These are phyloP conservation scores for Spicauda simplicius DNA, from an alignment of 2,888 invertebrate genomes.

Conservation along the genomic window DNA sequence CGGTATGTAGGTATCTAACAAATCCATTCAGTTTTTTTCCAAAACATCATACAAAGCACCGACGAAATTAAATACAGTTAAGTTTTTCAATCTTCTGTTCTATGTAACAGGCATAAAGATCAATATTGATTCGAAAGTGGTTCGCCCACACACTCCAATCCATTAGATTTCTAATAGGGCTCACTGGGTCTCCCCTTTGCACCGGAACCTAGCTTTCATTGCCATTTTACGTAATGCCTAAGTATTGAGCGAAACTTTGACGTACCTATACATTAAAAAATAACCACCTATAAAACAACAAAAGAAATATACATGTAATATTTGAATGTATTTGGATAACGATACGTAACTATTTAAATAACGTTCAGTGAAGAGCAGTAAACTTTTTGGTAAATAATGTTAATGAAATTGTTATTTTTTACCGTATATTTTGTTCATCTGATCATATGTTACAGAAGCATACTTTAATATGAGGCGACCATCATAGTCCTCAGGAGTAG, in stretches of 20 bases:
- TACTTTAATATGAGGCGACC: no score
- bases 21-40: not conserved
- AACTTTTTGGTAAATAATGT: no score
- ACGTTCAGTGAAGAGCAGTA: no score
- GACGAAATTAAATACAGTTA: not conserved
- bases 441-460: no score
- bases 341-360: no score
- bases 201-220: conserved; percentile 12
- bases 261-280: not conserved
- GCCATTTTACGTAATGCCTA: conserved; percentile 3
- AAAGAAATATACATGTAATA: no score
- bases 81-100: not conserved
- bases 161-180: conserved; percentile 7
- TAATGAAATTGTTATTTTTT: no score
- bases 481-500: no score
- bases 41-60: not conserved
- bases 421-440: no score
- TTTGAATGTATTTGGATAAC: no score
- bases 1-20: not conserved
- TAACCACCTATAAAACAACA: not conserved
- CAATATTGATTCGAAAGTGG: conserved; percentile 1
- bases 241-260: conserved; percentile 2
- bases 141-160: conserved; percentile 5
- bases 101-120: not conserved
- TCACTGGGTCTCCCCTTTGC: conserved; percentile 8